Conservation (phyloP, 2,113 vertebrate genomes). For the Syrmaticus mikado region DNA sequence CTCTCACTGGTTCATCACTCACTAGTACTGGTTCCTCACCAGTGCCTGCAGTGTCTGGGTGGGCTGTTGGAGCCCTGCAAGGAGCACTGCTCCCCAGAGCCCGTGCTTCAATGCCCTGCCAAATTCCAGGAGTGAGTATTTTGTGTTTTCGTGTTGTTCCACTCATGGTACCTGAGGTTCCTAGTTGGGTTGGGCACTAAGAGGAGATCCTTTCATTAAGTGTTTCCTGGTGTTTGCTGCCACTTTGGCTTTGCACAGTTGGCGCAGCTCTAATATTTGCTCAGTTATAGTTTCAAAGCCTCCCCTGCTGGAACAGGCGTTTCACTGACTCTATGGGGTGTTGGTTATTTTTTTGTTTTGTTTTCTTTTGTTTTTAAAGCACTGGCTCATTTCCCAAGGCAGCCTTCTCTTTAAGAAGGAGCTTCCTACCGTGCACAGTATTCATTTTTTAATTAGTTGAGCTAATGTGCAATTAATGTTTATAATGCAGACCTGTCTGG, state of each 20-base stretch:
- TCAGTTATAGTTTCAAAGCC: not conserved
- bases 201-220: constrained; percentile 4
- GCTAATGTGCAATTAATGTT: constrained; percentile 61
- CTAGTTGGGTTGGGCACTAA: not conserved
- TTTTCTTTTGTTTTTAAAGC: not conserved
- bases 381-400: constrained; percentile 35
- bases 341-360: not conserved
- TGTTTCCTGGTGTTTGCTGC: not conserved
- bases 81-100: not conserved
- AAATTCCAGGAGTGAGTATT: not conserved
- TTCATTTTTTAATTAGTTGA: constrained; percentile 68
- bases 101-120: not conserved
- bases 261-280: not conserved
- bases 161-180: not conserved
- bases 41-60: not conserved
- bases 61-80: not conserved
- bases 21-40: not conserved
- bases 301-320: not conserved
- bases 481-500: constrained; percentile 45
- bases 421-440: constrained; percentile 3
- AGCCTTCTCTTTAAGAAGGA: constrained; percentile 44
- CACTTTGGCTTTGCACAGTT: not conserved
- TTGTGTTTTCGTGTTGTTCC: not conserved
- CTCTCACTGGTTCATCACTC: not conserved
- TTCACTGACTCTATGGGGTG: not conserved